These are phyloP conservation scores for Sialia sialis DNA, from an alignment of 2,113 vertebrate species.

Conservation along the genomic window DNA sequence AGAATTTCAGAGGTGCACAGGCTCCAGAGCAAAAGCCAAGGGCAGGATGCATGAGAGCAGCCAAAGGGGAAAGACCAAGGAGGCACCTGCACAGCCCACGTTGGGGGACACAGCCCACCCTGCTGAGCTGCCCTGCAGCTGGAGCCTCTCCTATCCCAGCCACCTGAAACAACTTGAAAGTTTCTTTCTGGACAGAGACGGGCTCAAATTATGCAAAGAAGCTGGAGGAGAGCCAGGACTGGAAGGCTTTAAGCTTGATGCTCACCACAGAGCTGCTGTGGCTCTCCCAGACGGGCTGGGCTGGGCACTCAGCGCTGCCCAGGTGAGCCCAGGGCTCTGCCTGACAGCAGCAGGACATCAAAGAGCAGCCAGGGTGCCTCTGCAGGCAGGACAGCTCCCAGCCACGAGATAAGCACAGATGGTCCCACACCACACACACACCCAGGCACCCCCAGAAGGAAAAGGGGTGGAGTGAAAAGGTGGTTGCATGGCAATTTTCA, in stretches of 20 bases:
- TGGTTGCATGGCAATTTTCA: not conserved
- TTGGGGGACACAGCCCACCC: rapidly evolving
- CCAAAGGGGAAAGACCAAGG: rapidly evolving
- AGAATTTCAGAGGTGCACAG: not conserved
- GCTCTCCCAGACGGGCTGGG: not conserved
- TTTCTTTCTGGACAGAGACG: not conserved
- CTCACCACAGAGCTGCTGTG: not conserved
- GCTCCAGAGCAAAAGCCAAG: not conserved
- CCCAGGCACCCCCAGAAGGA: not conserved
- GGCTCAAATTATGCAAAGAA: not conserved
- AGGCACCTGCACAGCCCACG: rapidly evolving
- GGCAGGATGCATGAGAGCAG: not conserved
- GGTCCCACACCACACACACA: not conserved
- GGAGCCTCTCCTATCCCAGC: not conserved
- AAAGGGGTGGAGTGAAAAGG: not conserved
- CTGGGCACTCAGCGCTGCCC: not conserved
- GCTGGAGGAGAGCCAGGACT: not conserved
- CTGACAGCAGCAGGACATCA: not conserved
- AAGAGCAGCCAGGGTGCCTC: not conserved
- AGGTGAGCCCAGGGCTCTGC: rapidly evolving
- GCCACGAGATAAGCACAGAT: not conserved
- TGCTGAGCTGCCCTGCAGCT: rapidly evolving
- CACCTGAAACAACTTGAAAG: not conserved
- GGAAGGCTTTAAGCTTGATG: not conserved
- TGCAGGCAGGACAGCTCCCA: not conserved